Evolutionary conservation across 2,797 vertebrate species (phyloP).

Genomic region (Crax fasciolata): DNA sequence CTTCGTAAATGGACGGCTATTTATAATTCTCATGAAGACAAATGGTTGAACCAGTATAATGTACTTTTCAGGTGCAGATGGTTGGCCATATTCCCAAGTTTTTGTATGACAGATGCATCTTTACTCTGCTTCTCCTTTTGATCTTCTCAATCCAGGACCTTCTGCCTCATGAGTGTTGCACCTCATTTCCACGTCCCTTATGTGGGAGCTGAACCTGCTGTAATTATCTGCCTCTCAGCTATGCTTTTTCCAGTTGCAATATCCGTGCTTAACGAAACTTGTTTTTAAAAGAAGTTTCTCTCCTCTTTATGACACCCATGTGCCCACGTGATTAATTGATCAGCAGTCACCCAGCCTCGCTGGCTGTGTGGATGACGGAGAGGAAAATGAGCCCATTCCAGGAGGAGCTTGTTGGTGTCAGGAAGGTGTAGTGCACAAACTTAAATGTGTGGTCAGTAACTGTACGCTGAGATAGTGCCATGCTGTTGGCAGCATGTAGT

Average conservation of each 20-base stretch:
- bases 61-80: not conserved
- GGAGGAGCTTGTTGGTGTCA: not conserved
- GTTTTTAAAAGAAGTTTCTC: not conserved
- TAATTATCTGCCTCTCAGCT: not conserved
- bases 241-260: not conserved
- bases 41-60: not conserved
- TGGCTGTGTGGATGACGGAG: not conserved
- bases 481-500: not conserved
- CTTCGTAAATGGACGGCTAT: not conserved
- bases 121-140: not conserved
- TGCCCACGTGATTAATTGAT: not conserved
- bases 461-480: too few species aligned
- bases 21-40: not conserved
- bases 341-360: not conserved
- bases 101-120: not conserved
- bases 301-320: rapidly evolving
- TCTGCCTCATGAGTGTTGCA: not conserved
- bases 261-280: not conserved
- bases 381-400: not conserved
- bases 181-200: not conserved
- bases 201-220: not conserved
- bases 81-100: not conserved
- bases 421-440: not conserved
- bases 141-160: not conserved
- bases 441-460: not conserved